Evolutionary conservation across 2,797 vertebrate species (phyloP), one percentile per base, ranked within the genome.

Genomic region (Staurois parvus): DNA sequence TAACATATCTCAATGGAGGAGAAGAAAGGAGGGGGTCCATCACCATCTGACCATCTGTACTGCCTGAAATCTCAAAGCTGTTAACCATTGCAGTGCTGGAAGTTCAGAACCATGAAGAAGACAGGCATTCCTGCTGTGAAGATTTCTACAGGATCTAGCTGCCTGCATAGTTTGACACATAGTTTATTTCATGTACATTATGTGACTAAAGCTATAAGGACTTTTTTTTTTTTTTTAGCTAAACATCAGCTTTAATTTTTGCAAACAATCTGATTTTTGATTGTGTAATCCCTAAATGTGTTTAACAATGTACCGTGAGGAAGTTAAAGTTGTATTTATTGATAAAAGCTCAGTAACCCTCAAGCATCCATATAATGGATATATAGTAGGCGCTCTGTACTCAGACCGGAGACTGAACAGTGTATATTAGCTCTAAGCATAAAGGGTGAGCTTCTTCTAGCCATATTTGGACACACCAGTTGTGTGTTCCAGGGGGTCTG

Each of bases 381-480:
- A 80, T 70, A 56, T 2, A 56, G 67, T 13, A 28, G 28, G 12
- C 30, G 1, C 34, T 68, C 24, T 11, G 48, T 34, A 42, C 45
- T 67, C 52, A 19, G 64, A 29, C 67, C 48, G 34, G 13, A 28
- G 66, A 48, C 62, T 73, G 4, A 10, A 52, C 75, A n/a, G 74
- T 62, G 28, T 40, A 81, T 69, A 81, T 76, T 74, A 45, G 78
- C 29, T 24, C 37, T 15, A 30, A 13, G 56, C 30, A 29, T 77
- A 37, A 77, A 83, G 80, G 80, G 66, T 66, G 30, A 86, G 80
- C 85, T 83, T 28, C 48, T 83, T 76, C 67, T 72, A 78, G 56
- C 85, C 85, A 83, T 86, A 86, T 86, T 86, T 78, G 85, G 85
- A 86, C 75, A 83, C 66, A 24, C 40, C 52, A 45, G 79, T 62